Base-by-base conservation (phyloP, 2,797 vertebrate species). In the Prunella strophiata region DNA sequence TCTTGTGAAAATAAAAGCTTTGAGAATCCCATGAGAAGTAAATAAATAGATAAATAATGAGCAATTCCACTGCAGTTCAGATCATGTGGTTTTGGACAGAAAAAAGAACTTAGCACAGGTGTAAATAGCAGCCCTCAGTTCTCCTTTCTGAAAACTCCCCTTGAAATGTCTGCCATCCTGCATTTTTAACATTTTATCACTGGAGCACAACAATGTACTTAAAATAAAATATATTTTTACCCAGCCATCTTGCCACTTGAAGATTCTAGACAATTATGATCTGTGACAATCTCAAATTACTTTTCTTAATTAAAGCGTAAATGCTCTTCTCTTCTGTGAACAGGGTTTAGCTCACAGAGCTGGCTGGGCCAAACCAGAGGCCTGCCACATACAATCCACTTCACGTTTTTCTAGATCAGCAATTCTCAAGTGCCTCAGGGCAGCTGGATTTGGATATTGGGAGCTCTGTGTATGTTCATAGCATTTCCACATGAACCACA, bases 221-320 rank as follows among this genome's bases (percentile, higher is more conserved):
- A 97, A 97, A 97, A 97, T 95, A 97, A 88, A 92, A 84, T 2
- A 16, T 63, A 85, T 95, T 94, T 91, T 85, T 84, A 85, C 75
- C 76, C 20, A 1, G 47, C 51, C 57, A 58, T 25, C 79, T 94
- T 97, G 82, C 30, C 83, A 79, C 63, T 59, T 17, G 70, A 96
- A 85, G 51, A 94, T 91, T 91, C 19, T 22, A 16, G 7, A 42
- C 66, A 89, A 96, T 93, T 95, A 77, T 58, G 73, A 89, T 73
- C 71, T 10, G 36, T 51, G 92, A 90, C 94, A 89, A 78, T 91
- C 73, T 97, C 93, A 87, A 90, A 95, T 50, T 79, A 71, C 57
- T 91, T 84, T 91, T 91, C 67, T 66, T 93, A 94, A 66, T 87
- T 76, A 91, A 91, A 85, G 79, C 48, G 15, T 48, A 75, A 91